Evolutionary conservation across 1,140 invertebrate species (phyloP), one percentile per base, ranked within the genome.

Genomic region (Cyrtorhinus lividipennis): DNA sequence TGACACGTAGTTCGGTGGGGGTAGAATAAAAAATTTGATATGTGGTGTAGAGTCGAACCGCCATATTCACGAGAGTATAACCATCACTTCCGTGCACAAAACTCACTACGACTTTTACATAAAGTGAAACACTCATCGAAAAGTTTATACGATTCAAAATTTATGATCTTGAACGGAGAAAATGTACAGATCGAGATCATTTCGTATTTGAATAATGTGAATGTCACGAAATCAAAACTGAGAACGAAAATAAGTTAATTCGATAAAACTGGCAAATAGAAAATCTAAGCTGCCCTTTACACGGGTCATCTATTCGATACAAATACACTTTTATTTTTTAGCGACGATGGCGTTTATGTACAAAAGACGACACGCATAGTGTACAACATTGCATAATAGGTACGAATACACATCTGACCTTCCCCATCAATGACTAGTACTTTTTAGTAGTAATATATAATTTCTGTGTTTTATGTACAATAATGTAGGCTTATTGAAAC

Each of bases 401-500:
- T 44, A 44, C 38, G n/a, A 44, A 44, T 44, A 44, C 38, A 44
- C 48, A 53, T 22, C 48, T 22, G 48, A 53, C 48, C 48, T 53
- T 53, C 30, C 48, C 10, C n/a, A n/a, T n/a, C n/a, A n/a, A n/a
- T 53, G 48, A 53, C 48, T 53, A 53, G 48, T 53, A 13, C 20
- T 53, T n/a, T n/a, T 53, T 22, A 12, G 20, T 53, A 53, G 48
- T 53, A 53, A 53, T 53, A 10, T 53, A 20, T 15, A 12, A 13
- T 53, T 53, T 20, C 20, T 53, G 10, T 53, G 20, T 53, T 10
- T 53, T 53, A 53, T 53, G 10, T 53, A 53, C 48, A 53, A 53
- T 10, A 44, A 53, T 13, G 48, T 53, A 53, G 48, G 48, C 48
- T 53, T 53, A 20, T 53, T 53, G 48, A 53, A 53, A 53, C 48